Evolutionary conservation across 30 jellyfish, hydroid and myxozoan species (phyloP).

Genomic region (Nemopilema nomurai): DNA sequence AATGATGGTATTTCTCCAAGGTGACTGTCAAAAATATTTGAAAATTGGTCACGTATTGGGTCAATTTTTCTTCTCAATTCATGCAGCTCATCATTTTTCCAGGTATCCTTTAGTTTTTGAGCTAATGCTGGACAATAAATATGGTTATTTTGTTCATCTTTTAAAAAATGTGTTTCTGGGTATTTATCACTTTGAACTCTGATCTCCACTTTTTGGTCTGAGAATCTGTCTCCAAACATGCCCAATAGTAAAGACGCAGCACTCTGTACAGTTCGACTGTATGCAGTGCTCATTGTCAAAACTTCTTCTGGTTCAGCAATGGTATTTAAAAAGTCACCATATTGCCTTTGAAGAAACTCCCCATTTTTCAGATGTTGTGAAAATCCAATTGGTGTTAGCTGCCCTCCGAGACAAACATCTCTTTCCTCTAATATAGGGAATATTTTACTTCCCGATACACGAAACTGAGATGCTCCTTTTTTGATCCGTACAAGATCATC

Average conservation of each 20-base stretch:
- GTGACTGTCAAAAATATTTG: slow-evolving; percentile 25
- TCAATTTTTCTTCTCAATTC: slow-evolving; percentile 22
- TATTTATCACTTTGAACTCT: slow-evolving; percentile 57
- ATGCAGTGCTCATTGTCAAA: slow-evolving; percentile 73
- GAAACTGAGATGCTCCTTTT: slow-evolving; percentile 32
- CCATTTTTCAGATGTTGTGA: slow-evolving; percentile 87
- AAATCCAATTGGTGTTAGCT: slow-evolving; percentile 90
- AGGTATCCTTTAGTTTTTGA: slow-evolving; percentile 12
- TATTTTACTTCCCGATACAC: slow-evolving; percentile 35
- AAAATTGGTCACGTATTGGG: slow-evolving; percentile 36
- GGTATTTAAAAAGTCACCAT: slow-evolving; percentile 34
- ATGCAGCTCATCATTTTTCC: slow-evolving; percentile 14
- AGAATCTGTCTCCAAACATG: slow-evolving; percentile 48
- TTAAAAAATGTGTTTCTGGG: slow-evolving; percentile 75
- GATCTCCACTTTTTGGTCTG: slow-evolving; percentile 18
- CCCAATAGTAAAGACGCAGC: slow-evolving; percentile 90
- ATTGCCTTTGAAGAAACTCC: slow-evolving; percentile 49
- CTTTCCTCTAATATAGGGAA: slow-evolving; percentile 60
- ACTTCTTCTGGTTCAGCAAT: slow-evolving; percentile 31
- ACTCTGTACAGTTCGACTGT: slow-evolving; percentile 95
- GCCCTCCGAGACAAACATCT: slow-evolving; percentile 80
- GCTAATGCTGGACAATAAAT: slow-evolving; percentile 64
- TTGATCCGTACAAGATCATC: slow-evolving; percentile 36
- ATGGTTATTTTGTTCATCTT: slow-evolving; percentile 33
- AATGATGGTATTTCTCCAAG: slow-evolving; percentile 61